Conservation (phyloP, 2,113 vertebrate genomes). For the Gallinago jamesoni region DNA sequence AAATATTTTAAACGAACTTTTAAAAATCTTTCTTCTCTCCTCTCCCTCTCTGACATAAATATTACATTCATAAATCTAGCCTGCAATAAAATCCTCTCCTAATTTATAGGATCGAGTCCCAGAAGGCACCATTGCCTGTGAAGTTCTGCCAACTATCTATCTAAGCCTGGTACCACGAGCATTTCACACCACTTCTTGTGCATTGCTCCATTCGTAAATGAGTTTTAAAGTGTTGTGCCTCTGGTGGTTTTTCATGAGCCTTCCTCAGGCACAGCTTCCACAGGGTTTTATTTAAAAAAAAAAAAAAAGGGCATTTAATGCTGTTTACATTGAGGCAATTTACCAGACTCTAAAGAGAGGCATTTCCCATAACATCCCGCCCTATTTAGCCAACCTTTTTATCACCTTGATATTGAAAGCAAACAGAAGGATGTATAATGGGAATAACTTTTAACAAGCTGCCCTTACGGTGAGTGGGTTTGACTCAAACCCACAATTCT, state of each 20-base stretch:
- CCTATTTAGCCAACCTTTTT: background rate
- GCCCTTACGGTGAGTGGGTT: background rate
- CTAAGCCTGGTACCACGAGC: background rate
- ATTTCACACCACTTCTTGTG: background rate
- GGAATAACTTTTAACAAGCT: background rate
- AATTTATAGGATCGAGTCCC: background rate
- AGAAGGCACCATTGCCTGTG: background rate
- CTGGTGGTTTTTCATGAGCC: conserved; percentile 3
- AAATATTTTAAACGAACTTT: background rate
- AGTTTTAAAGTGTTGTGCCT: conserved; percentile 30
- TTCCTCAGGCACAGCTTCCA: background rate
- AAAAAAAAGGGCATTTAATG: background rate
- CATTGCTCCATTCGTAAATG: background rate
- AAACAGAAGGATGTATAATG: background rate
- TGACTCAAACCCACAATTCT: background rate
- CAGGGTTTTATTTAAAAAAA: background rate
- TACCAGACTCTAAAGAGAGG: background rate
- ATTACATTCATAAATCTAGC: background rate
- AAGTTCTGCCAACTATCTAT: conserved; percentile 19
- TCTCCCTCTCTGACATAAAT: background rate
- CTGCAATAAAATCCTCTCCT: conserved; percentile 2
- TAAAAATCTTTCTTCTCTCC: background rate
- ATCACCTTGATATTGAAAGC: background rate
- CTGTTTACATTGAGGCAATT: background rate
- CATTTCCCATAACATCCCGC: background rate